These are phyloP conservation scores for Malurus alboscapulatus DNA, from an alignment of 2,113 vertebrate species.

Conservation along the genomic window DNA sequence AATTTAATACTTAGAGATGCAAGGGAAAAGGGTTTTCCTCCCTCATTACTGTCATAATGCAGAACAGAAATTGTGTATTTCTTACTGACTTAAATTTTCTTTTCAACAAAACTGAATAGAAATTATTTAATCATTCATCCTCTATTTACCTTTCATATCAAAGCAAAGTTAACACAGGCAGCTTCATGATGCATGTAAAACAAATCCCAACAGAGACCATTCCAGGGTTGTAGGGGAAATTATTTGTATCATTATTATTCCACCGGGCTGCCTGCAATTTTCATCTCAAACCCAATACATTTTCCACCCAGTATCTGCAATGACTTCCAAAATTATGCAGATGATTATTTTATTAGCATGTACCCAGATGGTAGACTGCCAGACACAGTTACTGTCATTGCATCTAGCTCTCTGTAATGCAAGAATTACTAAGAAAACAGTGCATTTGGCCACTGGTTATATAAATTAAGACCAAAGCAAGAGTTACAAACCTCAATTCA, in stretches of 20 bases:
- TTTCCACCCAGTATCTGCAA: slow-evolving; percentile 26
- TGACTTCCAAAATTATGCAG: slow-evolving; percentile 58
- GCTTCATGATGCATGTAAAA: slow-evolving; percentile 47
- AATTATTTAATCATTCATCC: slow-evolving; percentile 71
- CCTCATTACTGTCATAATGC: background rate
- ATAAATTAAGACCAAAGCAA: slow-evolving; percentile 51
- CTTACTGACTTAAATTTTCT: slow-evolving; percentile 9
- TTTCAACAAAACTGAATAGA: slow-evolving; percentile 54
- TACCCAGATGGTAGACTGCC: slow-evolving; percentile 59
- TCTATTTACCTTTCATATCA: slow-evolving; percentile 67
- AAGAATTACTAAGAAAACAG: slow-evolving; percentile 34
- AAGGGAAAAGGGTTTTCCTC: background rate
- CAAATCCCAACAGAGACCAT: slow-evolving; percentile 49
- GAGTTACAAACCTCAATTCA: slow-evolving; percentile 35
- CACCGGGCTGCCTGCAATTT: slow-evolving; percentile 40
- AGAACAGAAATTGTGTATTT: slow-evolving; percentile 21
- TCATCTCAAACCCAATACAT: slow-evolving; percentile 53
- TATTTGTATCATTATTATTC: slow-evolving; percentile 63
- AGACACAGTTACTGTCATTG: slow-evolving; percentile 19
- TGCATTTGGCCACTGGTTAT: slow-evolving; percentile 26
- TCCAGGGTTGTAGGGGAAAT: slow-evolving; percentile 48
- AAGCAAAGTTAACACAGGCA: slow-evolving; percentile 48
- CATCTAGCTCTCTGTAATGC: slow-evolving; percentile 10
- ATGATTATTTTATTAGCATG: slow-evolving; percentile 53
- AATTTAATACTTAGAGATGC: background rate